Evolutionary conservation across 2,113 vertebrate genomes (phyloP), one percentile per base, ranked within the genome.

Genomic region (Hippocampus zosterae): DNA sequence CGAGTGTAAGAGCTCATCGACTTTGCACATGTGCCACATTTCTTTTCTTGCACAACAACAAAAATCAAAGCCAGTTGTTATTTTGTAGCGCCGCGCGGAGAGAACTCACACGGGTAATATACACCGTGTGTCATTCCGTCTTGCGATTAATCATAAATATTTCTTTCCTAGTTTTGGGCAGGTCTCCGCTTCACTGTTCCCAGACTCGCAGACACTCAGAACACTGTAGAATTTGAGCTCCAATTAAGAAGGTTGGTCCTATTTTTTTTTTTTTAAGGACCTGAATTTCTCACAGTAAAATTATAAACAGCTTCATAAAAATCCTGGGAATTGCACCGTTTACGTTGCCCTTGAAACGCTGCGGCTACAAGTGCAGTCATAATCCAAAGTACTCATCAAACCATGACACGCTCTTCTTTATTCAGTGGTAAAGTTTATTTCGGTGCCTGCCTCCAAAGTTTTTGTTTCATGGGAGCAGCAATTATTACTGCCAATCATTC

Each of bases 131-230:
- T 44, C n/a, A 25, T 65, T 23, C 21, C 2, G 9, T 37, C 19
- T 13, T 61, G 1, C 18, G 1, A 37, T 9, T 37, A 62, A 62
- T 8, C n/a, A 27, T 7, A 46, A 53, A 13, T 37, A n/a, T 67
- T 12, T 5, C 80, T 65, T 68, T 56, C 18, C 2, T 80, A 95
- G 94, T 60, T 94, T 59, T 92, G 88, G 89, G 92, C 92, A 0
- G 94, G 94, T 33, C 89, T 95, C 50, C 92, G 94, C 19, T 95
- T 95, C 82, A 94, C 94, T 0, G 88, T 94, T 15, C 94, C 93
- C 44, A 91, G 91, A 74, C 85, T 95, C 41, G 81, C 76, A 15
- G 92, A 94, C 70, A 86, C 87, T 0, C 88, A 91, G 68, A 84
- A 78, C 0, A 88, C 78, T 19, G 87, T 95, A 42, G 87, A 92